These are phyloP conservation scores for Hymenochirus boettgeri DNA, from an alignment of 2,113 vertebrate genomes.

Conservation along the genomic window DNA sequence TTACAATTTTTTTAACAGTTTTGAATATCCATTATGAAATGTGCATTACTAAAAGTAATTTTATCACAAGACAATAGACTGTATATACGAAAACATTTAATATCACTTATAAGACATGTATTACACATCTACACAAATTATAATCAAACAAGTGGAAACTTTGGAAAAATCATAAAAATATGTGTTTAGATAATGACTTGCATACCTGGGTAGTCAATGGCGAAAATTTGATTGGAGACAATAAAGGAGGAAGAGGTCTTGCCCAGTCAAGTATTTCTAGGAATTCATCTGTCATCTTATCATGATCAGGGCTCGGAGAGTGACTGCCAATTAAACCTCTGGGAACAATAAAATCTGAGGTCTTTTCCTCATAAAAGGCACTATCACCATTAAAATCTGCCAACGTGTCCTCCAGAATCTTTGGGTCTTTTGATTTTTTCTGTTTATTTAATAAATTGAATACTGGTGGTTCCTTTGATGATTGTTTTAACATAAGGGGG, in stretches of 20 bases:
- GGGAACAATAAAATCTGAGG: background rate
- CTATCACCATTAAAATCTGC: rapidly evolving
- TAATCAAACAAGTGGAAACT: too few relatives aligned
- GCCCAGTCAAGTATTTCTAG: constrained; percentile 65
- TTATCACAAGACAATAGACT: too few relatives aligned
- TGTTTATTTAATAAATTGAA: constrained; percentile 24
- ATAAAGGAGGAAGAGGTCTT: constrained; percentile 67
- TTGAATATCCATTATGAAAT: too few relatives aligned
- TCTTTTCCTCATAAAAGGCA: constrained; percentile 6
- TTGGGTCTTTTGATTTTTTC: constrained; percentile 4
- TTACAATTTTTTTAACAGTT: too few relatives aligned
- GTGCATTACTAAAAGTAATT: too few relatives aligned
- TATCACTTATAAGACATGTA: too few relatives aligned
- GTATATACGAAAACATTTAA: too few relatives aligned
- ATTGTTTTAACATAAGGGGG: constrained; percentile 20
- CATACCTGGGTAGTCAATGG: constrained; percentile 49
- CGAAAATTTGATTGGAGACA: constrained; percentile 75
- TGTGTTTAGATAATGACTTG: background rate
- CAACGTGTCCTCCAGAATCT: background rate
- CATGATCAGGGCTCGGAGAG: constrained; percentile 9
- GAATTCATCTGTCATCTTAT: constrained; percentile 48
- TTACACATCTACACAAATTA: too few relatives aligned
- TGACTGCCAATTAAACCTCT: constrained; percentile 4
- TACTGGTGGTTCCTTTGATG: constrained; percentile 38
- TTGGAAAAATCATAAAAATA: background rate